Evolutionary conservation across 2,888 invertebrate genomes (phyloP), one percentile per base, ranked within the genome.

Genomic region (Scaptomyza polygonia): DNA sequence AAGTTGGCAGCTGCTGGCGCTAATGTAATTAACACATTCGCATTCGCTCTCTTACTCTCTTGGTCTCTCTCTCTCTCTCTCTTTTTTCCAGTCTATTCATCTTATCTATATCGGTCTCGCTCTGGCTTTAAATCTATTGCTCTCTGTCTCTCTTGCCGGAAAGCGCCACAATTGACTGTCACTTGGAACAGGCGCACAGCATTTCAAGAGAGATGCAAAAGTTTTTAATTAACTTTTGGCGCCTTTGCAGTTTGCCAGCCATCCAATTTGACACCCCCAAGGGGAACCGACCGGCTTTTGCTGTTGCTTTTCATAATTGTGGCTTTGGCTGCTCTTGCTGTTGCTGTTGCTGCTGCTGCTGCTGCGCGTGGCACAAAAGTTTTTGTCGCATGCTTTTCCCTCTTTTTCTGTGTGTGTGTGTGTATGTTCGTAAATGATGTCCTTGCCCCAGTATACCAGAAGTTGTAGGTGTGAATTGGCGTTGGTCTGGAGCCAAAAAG

Each of bases 181-280:
- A 80, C 82, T 82, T 85, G 78, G 57, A 86, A 48, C 85, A 88
- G 88, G 88, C 77, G 76, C 65, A 9, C 88, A 88, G 86, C 54
- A 67, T 42, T 25, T 39, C 1, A 16, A 39, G 25, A 57, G 36
- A 52, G 45, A 5, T 2, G 14, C 40, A 47, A 67, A 81, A 79
- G 72, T 72, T 77, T 85, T 83, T 88, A 88, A 88, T 88, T 88
- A 88, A 88, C 78, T 86, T 86, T 83, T 70, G 58, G 65, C 72
- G 69, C 63, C 63, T 51, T 51, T 49, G 39, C 55, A 48, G 52
- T 51, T 52, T 29, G 55, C 49, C 58, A 16, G 16, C 32, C 61
- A 42, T 21, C 30, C 18, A 14, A n/a, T 6, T n/a, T 21, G n/a
- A 18, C 12, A 12, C n/a, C n/a, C n/a, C 21, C 21, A 21, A 14